Evolutionary conservation across 2,888 invertebrate genomes (phyloP), one percentile per base, ranked within the genome.

Genomic region (Yponomeuta malinellus): DNA sequence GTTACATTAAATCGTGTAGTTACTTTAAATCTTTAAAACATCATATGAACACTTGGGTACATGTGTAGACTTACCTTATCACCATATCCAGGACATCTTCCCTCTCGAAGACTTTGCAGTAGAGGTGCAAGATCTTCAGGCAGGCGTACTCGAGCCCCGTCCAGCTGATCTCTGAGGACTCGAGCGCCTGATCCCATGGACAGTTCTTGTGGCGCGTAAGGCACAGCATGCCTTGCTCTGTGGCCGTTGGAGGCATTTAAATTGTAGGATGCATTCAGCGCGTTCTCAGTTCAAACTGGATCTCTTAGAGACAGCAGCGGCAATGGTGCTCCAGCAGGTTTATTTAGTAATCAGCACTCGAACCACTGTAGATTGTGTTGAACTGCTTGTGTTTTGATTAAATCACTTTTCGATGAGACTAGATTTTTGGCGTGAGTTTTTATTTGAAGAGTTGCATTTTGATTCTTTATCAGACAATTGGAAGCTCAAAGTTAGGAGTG

Each of bases 91-190:
- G 93, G 67, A 96, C 93, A 90, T 96, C 96, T 86, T 95, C 95
- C 82, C 95, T 95, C 82, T 96, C 96, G 88, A 97, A 97, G 78
- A 97, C 96, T 87, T 96, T 97, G 91, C 96, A 97, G 90, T 97
- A 97, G 71, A 97, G 93, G 81, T 96, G 96, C 73, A 97, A 93
- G 72, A 97, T 95, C 90, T 96, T 95, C 75, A 97, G 93, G 86
- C 97, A 97, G 76, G 96, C 95, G 88, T 96, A 95, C 80, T 95
- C 95, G 83, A 97, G 93, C 68, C 97, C 97, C n/a, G 95, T 95
- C 97, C 97, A 97, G 73, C 95, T 95, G 76, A 95, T 88, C 72
- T 93, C 83, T 79, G 91, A 84, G 74, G 93, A 83, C 83, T 89
- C 85, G 71, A 94, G 83, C 74, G 93, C 94, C 79, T 93, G 93